Conservation (phyloP, 2,888 invertebrate genomes). For the Sipha maydis region DNA sequence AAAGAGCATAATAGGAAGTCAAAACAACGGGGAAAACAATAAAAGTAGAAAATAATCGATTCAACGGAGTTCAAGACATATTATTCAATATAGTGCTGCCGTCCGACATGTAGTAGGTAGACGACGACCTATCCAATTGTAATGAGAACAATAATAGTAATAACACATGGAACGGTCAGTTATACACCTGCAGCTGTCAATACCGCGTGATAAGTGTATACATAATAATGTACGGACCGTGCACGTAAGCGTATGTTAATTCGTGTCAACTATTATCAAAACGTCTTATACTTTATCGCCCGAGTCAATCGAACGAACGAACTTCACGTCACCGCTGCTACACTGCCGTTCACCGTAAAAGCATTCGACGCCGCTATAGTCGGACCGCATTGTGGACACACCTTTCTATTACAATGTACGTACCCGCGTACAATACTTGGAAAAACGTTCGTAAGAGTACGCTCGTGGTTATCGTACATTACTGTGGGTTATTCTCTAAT, state of each 20-base stretch:
- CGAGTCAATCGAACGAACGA: not conserved
- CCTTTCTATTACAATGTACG: not conserved
- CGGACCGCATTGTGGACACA: no score
- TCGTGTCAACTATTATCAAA: not conserved
- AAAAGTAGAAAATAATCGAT: no score
- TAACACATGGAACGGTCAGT: not conserved
- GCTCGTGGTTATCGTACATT: no score
- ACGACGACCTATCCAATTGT: not conserved
- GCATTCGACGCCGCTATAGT: not conserved
- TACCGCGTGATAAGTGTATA: not conserved
- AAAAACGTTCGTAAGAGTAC: no score
- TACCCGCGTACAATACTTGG: not conserved
- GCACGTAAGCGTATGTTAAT: no score
- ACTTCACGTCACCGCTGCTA: no score
- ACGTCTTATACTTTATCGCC: not conserved
- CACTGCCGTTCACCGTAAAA: not conserved
- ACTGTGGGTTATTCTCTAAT: no score
- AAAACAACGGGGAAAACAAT: no score
- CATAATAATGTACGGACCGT: not conserved
- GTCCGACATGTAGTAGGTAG: no score
- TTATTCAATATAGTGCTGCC: no score
- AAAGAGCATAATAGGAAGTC: no score
- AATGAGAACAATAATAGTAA: not conserved
- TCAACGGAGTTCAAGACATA: no score
- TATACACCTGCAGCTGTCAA: not conserved